Conservation (phyloP, 2,888 invertebrate genomes). For the Ditylenchus weischeri region DNA sequence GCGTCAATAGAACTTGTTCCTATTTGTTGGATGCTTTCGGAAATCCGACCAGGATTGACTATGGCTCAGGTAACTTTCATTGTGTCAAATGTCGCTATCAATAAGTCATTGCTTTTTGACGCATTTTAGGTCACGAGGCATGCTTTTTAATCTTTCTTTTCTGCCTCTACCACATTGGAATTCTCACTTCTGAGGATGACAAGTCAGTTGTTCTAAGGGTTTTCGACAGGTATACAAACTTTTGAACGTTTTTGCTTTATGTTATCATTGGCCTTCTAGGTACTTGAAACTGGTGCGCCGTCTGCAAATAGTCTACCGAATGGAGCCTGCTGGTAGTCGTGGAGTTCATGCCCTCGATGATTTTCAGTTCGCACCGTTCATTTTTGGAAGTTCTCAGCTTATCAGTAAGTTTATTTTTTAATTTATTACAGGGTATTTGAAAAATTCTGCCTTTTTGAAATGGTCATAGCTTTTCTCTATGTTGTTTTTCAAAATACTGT, state of each 20-base stretch:
- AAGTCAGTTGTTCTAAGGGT: constrained; percentile 74
- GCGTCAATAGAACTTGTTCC: constrained; percentile 75
- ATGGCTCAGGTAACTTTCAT: constrained; percentile 74
- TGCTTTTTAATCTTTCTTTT: constrained; percentile 91
- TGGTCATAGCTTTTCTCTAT: too few relatives aligned
- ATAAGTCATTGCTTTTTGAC: constrained; percentile 13
- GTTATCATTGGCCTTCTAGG: constrained; percentile 62
- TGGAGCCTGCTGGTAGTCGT: constrained; percentile 99
- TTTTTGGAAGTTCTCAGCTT: constrained; percentile 97
- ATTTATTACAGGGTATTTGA: too few relatives aligned
- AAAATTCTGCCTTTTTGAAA: too few relatives aligned
- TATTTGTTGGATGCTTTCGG: constrained; percentile 91
- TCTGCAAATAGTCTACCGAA: constrained; percentile 83
- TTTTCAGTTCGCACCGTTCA: constrained; percentile 95
- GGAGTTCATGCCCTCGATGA: constrained; percentile 99
- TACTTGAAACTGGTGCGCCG: constrained; percentile 80
- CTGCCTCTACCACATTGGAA: constrained; percentile 84
- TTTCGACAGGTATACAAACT: constrained; percentile 65
- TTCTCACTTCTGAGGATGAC: constrained; percentile 62
- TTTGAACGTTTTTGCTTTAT: too few relatives aligned
- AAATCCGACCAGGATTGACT: constrained; percentile 92
- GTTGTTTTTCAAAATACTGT: too few relatives aligned
- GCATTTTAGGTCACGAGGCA: constrained; percentile 77
- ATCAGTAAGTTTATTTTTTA: constrained; percentile 65
- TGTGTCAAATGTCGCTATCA: not conserved